Evolutionary conservation across 2,113 vertebrate genomes (phyloP), one percentile per base, ranked within the genome.

Genomic region (Edolisoma coerulescens): DNA sequence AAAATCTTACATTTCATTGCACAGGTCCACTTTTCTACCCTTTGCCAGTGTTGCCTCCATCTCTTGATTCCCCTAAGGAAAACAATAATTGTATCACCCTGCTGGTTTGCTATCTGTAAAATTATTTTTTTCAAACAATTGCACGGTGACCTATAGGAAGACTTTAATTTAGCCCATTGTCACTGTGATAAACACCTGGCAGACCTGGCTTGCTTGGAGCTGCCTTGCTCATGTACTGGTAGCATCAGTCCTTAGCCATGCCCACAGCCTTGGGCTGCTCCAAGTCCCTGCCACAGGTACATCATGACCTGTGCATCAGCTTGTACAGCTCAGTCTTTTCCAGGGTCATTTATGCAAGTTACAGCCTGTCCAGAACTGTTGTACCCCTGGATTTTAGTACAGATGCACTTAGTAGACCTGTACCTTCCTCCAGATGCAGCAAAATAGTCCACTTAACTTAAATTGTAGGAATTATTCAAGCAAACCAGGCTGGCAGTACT

Each of bases 291-390:
- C 68, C 1, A 0, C 5, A 26, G 80, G 83, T n/a, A 68, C 61
- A 60, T 26, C 3, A 0, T 0, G 13, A 39, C 41, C 80, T 42
- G 49, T 67, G 24, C 4, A 3, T 75, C 67, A 52, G 1, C 67
- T 59, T 42, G 18, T 35, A 39, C 18, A 61, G 13, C 6, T 81
- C 12, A 64, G 12, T 71, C 54, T 41, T 61, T 28, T 19, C 28
- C 74, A 74, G 69, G 78, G 67, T 37, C 39, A 39, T 81, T 76
- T 60, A 3, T 39, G 16, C 54, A 27, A 47, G 35, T 49, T 67
- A 28, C 75, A 45, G 8, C 18, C 61, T 65, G 41, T 69, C 60
- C 70, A 61, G 33, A 47, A 7, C 52, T 32, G 5, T 52, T 50
- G 19, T 53, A 24, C 13, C 21, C 52, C 87, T 76, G 30, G 57